Evolutionary conservation across 2,113 vertebrate genomes (phyloP).

Genomic region (Casuarius casuarius): DNA sequence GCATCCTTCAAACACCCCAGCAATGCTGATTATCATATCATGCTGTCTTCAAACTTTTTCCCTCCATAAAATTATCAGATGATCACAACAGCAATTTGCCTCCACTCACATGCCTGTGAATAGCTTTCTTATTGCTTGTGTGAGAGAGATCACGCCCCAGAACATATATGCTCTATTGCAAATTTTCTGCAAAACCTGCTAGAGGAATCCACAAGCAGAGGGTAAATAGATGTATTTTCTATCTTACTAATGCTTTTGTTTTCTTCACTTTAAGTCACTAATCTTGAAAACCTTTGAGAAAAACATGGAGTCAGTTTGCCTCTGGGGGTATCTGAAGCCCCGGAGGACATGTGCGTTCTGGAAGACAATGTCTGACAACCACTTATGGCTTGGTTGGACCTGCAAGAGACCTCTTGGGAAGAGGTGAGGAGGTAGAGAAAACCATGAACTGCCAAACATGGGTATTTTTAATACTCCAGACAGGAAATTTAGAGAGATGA

Average conservation of each 20-base stretch:
- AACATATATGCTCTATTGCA: not conserved
- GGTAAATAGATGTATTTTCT: not conserved
- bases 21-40: not conserved
- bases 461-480: not conserved
- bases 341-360: not conserved
- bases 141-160: not conserved
- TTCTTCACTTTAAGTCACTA: not conserved
- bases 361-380: not conserved
- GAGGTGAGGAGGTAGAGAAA: not conserved
- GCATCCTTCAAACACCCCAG: not conserved
- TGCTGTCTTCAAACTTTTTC: not conserved
- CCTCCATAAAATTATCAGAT: not conserved
- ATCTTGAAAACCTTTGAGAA: not conserved
- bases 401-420: slow-evolving; percentile 6
- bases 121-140: not conserved
- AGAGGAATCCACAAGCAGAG: not conserved
- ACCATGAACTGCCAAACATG: not conserved
- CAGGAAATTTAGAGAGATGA: not conserved
- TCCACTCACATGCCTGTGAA: not conserved
- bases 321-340: not conserved
- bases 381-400: not conserved
- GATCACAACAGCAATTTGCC: not conserved
- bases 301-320: not conserved
- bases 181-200: not conserved
- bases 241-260: not conserved